Evolutionary conservation across 1,140 invertebrate genomes (phyloP), one percentile per base, ranked within the genome.

Genomic region (Homalodisca vitripennis): DNA sequence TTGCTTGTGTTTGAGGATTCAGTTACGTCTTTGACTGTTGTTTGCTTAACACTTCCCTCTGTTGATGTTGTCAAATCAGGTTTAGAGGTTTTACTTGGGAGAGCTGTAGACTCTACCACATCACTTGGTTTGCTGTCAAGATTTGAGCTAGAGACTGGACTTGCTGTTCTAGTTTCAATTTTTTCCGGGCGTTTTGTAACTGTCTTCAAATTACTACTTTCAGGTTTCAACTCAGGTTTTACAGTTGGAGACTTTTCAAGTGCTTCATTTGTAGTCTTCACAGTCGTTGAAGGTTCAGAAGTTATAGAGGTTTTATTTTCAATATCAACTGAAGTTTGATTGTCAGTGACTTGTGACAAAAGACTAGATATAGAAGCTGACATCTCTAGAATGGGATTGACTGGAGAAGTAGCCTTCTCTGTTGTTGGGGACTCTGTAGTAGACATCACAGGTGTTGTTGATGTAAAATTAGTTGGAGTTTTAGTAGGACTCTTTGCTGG

Each of bases 401-500:
- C 41, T 24, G 65, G 46, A 27, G 65, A 48, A n/a, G 65, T 67
- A 27, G 65, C 1, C 73, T 32, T 24, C 20, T 17, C 20, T 27
- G 32, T 24, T 17, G 62, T 68, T 31, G 73, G 75, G 51, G 76
- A 74, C 24, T 75, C 62, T 10, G 74, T 20, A 74, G 73, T 46
- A 73, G 31, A 30, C 55, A 57, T 55, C 6, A 24, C 47, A 62
- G 63, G 17, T 57, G 67, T 68, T 0, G 67, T 53, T 13, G 30
- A 32, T 24, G 34, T 82, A n/a, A n/a, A n/a, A 0, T 80, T 81
- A 3, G 82, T 82, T 0, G 82, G 80, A 22, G 26, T 27, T 10
- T 80, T 81, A 75, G 80, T 81, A 64, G 30, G 69, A 17, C 53
- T 34, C 60, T 66, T 57, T 55, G 65, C 27, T 47, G 69, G 79